Evolutionary conservation across 1,140 invertebrate species (phyloP).

Genomic region (Pygmarrhopalites habei): DNA sequence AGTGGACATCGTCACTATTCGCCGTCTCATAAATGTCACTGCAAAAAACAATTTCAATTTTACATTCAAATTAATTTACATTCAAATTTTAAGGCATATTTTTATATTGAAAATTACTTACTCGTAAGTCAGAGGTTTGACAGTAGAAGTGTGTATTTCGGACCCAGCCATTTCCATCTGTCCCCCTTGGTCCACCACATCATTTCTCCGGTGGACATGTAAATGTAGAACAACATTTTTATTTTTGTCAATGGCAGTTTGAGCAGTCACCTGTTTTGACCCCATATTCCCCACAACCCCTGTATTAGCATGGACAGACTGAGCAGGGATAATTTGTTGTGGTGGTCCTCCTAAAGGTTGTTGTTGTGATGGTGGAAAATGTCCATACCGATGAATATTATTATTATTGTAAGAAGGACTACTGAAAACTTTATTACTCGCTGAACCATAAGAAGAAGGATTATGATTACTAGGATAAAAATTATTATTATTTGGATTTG

Average conservation of each 20-base stretch:
- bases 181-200: background rate
- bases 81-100: no score
- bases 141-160: constrained; percentile 18
- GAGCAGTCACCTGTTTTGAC: background rate
- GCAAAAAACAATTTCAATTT: no score
- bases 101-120: constrained; percentile 24
- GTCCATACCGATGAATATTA: background rate
- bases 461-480: background rate
- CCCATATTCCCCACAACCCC: background rate
- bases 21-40: background rate
- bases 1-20: background rate
- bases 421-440: background rate
- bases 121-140: constrained; percentile 36
- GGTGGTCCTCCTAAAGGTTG: background rate
- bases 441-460: background rate
- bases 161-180: constrained; percentile 27
- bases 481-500: background rate
- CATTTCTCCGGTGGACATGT: constrained; percentile 37
- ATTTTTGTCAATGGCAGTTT: constrained; percentile 15
- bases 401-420: background rate
- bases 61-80: no score
- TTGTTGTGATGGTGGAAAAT: background rate
- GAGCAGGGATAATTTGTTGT: background rate
- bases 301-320: background rate
- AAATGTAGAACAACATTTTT: constrained; percentile 37